phyloP scores from a whole-genome alignment of 2,888 invertebrate genomes.

The Clusia tigrina region DNA sequence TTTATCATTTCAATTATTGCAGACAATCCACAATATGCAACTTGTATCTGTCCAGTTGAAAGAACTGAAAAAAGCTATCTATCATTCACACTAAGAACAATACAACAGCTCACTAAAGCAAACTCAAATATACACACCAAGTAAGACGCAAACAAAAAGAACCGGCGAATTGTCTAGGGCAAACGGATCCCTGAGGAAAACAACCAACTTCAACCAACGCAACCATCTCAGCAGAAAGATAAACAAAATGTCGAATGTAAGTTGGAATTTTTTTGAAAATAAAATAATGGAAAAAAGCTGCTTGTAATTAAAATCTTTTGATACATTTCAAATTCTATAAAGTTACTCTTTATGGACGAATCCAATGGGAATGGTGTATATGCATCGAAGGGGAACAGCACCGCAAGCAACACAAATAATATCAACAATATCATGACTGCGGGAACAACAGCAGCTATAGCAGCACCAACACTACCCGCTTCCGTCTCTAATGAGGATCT shows the following conservation, averaged over 20 bases:
- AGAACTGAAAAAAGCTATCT: conserved; percentile 28
- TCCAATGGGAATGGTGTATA: conserved; percentile 63
- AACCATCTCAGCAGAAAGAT: neutral
- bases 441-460: conserved; percentile 40
- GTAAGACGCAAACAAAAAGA: conserved; percentile 2
- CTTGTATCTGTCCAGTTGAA: conserved; percentile 41
- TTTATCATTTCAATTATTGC: conserved; percentile 31
- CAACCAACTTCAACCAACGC: conserved; percentile 15
- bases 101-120: conserved; percentile 15
- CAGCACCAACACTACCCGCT: conserved; percentile 52
- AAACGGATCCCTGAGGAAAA: conserved; percentile 4
- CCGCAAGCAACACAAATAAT: conserved; percentile 19
- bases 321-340: conserved; percentile 14
- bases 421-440: neutral
- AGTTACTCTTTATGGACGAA: conserved; percentile 63
- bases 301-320: too few species aligned
- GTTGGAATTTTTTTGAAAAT: conserved; percentile 24
- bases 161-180: neutral
- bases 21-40: conserved; percentile 50
- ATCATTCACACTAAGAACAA: conserved; percentile 18
- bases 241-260: conserved; percentile 56
- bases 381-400: conserved; percentile 44
- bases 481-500: conserved; percentile 71
- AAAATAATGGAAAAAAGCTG: neutral
- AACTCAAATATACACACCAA: neutral